Conservation (phyloP, 1,140 invertebrate genomes). For the Metaphire vulgaris region DNA sequence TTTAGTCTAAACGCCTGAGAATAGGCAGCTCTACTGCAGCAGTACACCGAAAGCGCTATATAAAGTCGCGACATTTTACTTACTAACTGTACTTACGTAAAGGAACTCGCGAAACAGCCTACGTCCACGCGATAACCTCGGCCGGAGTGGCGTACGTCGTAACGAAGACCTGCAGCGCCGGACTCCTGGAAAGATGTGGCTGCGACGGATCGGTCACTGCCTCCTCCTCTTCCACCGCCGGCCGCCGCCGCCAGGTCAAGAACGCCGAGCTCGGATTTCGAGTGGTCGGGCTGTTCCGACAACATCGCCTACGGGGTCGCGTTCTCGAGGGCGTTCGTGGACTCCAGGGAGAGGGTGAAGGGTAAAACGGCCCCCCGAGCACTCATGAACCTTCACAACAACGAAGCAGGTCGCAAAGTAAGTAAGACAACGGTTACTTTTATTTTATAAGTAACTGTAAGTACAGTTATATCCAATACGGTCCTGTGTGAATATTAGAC, state of each 20-base stretch:
- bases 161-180: conserved; percentile 73
- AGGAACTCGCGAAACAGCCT: conserved; percentile 57
- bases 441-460: too few relatives aligned
- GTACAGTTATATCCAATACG: too few relatives aligned
- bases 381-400: conserved; percentile 91
- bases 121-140: conserved; percentile 58
- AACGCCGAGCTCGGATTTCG: conserved; percentile 50
- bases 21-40: too few relatives aligned
- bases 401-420: conserved; percentile 85
- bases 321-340: conserved; percentile 57
- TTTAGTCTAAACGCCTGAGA: too few relatives aligned
- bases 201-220: conserved; percentile 51
- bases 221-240: neutral
- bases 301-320: conserved; percentile 58
- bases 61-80: too few relatives aligned
- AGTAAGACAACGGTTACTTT: too few relatives aligned
- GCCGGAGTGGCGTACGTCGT: conserved; percentile 73
- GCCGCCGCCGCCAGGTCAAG: neutral
- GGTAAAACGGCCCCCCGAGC: conserved; percentile 63
- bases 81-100: too few relatives aligned
- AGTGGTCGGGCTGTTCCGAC: conserved; percentile 56
- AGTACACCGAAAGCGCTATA: too few relatives aligned
- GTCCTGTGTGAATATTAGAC: too few relatives aligned
- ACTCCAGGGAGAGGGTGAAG: conserved; percentile 48
- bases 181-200: conserved; percentile 69